These are phyloP conservation scores for Grantiella picta DNA, from an alignment of 2,113 vertebrate species.

Conservation along the genomic window DNA sequence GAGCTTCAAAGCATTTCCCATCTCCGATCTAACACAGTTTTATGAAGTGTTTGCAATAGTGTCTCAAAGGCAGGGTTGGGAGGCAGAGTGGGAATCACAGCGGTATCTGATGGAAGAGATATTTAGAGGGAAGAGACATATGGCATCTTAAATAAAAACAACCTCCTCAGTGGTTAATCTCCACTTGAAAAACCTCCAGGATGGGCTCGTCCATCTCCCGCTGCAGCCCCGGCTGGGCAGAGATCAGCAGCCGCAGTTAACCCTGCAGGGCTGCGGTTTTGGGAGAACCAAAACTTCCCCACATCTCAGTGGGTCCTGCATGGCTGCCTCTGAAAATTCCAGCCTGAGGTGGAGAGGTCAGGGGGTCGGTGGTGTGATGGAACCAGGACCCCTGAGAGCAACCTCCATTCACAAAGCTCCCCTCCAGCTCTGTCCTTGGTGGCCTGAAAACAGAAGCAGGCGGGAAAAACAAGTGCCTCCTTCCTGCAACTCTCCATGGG, in stretches of 20 bases:
- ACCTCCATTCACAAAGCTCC: neutral
- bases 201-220: neutral
- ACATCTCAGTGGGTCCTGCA: neutral
- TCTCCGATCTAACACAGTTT: neutral
- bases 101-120: conserved; percentile 44
- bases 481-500: neutral
- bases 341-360: neutral
- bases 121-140: conserved; percentile 62
- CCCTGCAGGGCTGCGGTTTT: accelerated
- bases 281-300: neutral
- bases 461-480: neutral
- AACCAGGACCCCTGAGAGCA: neutral
- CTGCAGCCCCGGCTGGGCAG: neutral
- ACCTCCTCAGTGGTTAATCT: conserved; percentile 48
- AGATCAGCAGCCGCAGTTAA: neutral
- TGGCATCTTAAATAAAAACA: conserved; percentile 58
- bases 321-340: accelerated
- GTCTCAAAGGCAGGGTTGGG: conserved; percentile 32
- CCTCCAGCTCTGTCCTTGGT: neutral
- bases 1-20: neutral
- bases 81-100: conserved; percentile 30
- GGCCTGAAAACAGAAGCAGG: neutral
- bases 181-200: conserved; percentile 50
- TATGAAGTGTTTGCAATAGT: neutral
- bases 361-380: accelerated